These are phyloP conservation scores for sheep (Ovis aries) DNA, from an alignment of 2,113 vertebrate genomes.

Conservation along the genomic window ARS-UI_Ramb_v3.0 NC_056060.1:16594501-16595000, in stretches of 20 bases:
- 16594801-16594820: background rate
- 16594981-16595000: background rate
- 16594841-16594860: background rate
- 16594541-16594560: background rate
- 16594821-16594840: rapidly evolving
- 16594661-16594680: background rate
- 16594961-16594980: background rate
- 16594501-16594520: background rate
- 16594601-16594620: background rate
- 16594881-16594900: background rate
- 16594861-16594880: background rate
- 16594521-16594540: background rate
- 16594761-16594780: background rate
- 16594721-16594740: background rate
- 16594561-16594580: background rate
- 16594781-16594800: background rate
- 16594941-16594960: background rate
- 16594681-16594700: background rate
- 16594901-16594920: background rate
- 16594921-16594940: background rate
- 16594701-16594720: rapidly evolving
- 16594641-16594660: background rate
- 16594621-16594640: background rate
- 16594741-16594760: background rate
- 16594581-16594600: background rate